Percentiles rank a stretch among this genome's conserved stretches.
phyloP scores from a whole-genome alignment of 2,888 invertebrate genomes.

The Drosophila ustulata region DNA sequence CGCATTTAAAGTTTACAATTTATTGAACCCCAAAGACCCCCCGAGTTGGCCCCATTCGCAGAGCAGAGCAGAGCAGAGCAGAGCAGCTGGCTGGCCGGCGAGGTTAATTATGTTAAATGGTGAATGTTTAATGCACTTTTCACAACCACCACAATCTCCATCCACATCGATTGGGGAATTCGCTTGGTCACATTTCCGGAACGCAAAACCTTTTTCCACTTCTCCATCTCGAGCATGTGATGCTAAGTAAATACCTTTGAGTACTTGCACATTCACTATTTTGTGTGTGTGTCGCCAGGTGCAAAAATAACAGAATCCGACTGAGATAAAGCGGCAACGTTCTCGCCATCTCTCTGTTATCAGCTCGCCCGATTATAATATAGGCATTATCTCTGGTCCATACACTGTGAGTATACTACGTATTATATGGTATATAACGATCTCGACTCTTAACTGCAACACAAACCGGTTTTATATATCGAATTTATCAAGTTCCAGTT shows the following conservation, averaged over 20 bases:
- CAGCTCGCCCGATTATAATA: conserved; percentile 29
- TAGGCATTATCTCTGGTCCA: conserved; percentile 33
- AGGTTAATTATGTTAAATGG: conserved; percentile 73
- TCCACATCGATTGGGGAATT: conserved; percentile 1
- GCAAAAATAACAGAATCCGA: conserved; percentile 23
- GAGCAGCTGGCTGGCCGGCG: conserved; percentile 15
- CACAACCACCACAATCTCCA: neutral
- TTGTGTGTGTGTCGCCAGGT: conserved; percentile 24
- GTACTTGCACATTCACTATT: conserved; percentile 7
- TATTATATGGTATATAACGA: neutral
- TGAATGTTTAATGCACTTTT: conserved; percentile 31
- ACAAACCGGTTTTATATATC: conserved; percentile 1
- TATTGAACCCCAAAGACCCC: conserved; percentile 46
- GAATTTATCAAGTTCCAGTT: conserved; percentile 1
- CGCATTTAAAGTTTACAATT: conserved; percentile 39
- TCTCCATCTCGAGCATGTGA: conserved; percentile 30
- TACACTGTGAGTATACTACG: neutral
- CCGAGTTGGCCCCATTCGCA: conserved; percentile 25
- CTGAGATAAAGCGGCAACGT: conserved; percentile 36
- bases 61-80: conserved; percentile 35
- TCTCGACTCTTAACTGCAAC: conserved; percentile 4
- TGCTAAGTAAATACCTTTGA: conserved; percentile 11
- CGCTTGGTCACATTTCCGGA: conserved; percentile 22
- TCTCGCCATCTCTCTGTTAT: conserved; percentile 34
- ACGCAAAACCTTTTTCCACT: conserved; percentile 22